A percentile compares a stretch with the other conserved stretches of the same genome.
Conservation (phyloP, 2,888 invertebrate species). For the Volucella inanis region DNA sequence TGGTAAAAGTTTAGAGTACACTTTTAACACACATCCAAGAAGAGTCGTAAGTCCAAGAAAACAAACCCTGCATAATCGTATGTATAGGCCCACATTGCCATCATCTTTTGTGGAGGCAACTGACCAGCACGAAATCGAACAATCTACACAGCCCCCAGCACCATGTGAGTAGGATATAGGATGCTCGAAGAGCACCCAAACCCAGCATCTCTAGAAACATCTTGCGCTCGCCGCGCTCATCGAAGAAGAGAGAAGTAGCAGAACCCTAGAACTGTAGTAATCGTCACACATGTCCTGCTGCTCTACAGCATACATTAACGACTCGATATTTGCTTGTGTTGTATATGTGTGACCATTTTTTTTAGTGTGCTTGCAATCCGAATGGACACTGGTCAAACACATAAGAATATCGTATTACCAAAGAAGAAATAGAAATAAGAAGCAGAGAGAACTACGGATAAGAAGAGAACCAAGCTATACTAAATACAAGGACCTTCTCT, state of each 20-base stretch:
- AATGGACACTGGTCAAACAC: slow-evolving; percentile 72
- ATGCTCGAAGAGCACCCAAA: slow-evolving; percentile 36
- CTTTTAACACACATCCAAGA: slow-evolving; percentile 64
- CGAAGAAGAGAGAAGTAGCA: slow-evolving; percentile 55
- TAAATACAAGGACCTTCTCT: slow-evolving; percentile 31
- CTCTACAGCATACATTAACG: slow-evolving; percentile 42
- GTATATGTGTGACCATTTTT: slow-evolving; percentile 31
- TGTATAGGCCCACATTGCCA: slow-evolving; percentile 40
- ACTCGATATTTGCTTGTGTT: background rate
- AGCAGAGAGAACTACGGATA: slow-evolving; percentile 62
- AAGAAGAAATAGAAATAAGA: slow-evolving; percentile 56
- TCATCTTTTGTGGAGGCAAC: slow-evolving; percentile 36
- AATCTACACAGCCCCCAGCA: slow-evolving; percentile 19
- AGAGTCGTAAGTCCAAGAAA: slow-evolving; percentile 51
- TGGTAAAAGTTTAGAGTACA: slow-evolving; percentile 26
- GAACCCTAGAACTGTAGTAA: slow-evolving; percentile 38
- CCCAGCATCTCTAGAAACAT: slow-evolving; percentile 44
- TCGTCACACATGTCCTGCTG: slow-evolving; percentile 59
- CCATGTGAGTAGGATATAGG: slow-evolving; percentile 66
- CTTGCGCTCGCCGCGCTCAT: slow-evolving; percentile 65
- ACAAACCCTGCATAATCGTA: slow-evolving; percentile 41
- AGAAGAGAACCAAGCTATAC: slow-evolving; percentile 69
- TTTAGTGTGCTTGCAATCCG: slow-evolving; percentile 24
- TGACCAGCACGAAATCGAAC: slow-evolving; percentile 71
- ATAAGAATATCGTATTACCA: slow-evolving; percentile 59